Base-by-base conservation (phyloP, 2,888 invertebrate species). In the Cephus pulcher region DNA sequence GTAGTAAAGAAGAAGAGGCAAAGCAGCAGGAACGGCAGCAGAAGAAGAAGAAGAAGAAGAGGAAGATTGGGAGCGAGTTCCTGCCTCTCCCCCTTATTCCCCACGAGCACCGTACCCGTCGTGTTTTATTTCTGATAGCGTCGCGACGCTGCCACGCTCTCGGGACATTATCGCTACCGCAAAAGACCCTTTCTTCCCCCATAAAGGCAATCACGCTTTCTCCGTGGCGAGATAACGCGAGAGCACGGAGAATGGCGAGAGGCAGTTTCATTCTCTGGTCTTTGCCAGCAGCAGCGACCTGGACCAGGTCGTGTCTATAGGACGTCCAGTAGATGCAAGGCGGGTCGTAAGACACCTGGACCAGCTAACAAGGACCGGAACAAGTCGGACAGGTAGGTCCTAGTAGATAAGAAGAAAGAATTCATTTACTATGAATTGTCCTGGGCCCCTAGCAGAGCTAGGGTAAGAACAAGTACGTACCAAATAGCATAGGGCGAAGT, bases 191-290 rank as follows among this genome's bases (percentile, higher is more conserved):
- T 91, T 91, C 91, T 91, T 91, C 91, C 91, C 90, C 91, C 90
- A 91, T 91, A 91, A 91, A 91, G 89, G 91, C 91, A 91, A 91
- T 91, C 91, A 90, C 89, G 91, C 90, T 89, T 90, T 91, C 90
- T 89, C 88, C 90, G 87, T 82, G 84, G 87, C 87, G 87, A 91
- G 91, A 91, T 91, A 91, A 91, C 91, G 87, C 83, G 69, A 82
- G 83, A 86, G 87, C 88, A 89, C 88, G 89, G 87, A 87, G 88
- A 88, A 87, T 86, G 80, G 86, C 83, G 23, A 56, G 56, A 56
- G 56, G 23, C 23, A 82, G 82, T 82, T 84, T 82, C 82, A 82
- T 84, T 82, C 83, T 84, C 82, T 75, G 80, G 79, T 80, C 75
- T 80, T 82, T 83, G 81, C 82, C 82, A 81, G 56, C 56, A 81